A percentile compares a stretch with the other conserved stretches of the same genome.
Evolutionary conservation across 2,888 invertebrate genomes (phyloP).

Genomic region (Epirrita christyi): DNA sequence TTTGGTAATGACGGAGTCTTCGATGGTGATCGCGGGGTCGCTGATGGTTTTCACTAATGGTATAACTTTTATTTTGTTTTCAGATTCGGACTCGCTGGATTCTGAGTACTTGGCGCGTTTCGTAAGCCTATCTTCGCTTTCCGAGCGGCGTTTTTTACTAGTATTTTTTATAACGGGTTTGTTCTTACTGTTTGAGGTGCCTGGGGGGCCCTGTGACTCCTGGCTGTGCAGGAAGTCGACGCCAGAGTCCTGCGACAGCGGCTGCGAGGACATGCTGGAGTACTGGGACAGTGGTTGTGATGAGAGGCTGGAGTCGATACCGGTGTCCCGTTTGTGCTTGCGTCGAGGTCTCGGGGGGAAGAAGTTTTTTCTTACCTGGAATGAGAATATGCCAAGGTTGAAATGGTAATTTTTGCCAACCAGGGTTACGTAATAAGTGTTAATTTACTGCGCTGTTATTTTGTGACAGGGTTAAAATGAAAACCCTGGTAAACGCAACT

Average conservation of each 20-base stretch:
- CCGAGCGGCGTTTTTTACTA: constrained; percentile 27
- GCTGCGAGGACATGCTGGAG: constrained; percentile 17
- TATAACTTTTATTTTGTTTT: constrained; percentile 45
- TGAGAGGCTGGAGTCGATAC: constrained; percentile 38
- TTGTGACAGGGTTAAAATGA: no score
- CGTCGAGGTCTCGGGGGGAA: constrained; percentile 88
- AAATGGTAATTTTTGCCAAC: no score
- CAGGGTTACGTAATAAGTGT: no score
- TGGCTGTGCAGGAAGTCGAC: constrained; percentile 62
- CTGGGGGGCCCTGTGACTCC: constrained; percentile 28
- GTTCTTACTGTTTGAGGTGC: constrained; percentile 19
- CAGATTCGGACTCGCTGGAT: constrained; percentile 48
- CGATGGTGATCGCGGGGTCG: constrained; percentile 69
- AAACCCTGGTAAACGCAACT: no score
- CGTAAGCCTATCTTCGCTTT: constrained; percentile 37
- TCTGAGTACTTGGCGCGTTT: constrained; percentile 61
- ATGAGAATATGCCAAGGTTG: background rate
- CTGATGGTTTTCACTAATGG: constrained; percentile 71
- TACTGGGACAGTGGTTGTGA: constrained; percentile 13
- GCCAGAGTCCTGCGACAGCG: constrained; percentile 66
- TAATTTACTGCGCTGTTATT: no score
- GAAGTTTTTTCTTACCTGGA: constrained; percentile 87
- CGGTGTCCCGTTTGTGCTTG: constrained; percentile 55
- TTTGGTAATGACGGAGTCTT: constrained; percentile 50
- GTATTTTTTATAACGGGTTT: constrained; percentile 8